These are phyloP conservation scores for Poliocrania exsul DNA, from an alignment of 2,797 vertebrate genomes.

Conservation along the genomic window DNA sequence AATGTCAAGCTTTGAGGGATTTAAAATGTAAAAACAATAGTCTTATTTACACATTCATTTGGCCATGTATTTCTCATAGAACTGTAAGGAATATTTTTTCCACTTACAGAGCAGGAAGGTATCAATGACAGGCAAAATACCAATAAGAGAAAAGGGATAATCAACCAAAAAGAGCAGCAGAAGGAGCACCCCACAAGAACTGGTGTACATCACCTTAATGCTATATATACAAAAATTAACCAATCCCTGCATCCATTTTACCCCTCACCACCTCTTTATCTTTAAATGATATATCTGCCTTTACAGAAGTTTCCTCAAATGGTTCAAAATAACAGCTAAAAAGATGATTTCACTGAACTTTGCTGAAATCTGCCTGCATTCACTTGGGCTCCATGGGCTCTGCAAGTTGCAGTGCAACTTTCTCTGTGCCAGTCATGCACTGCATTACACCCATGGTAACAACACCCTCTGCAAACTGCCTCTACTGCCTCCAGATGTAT, in stretches of 20 bases:
- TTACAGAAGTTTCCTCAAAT: neutral
- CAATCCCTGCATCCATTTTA: neutral
- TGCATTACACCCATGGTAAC: neutral
- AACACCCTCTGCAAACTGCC: neutral
- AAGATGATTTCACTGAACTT: neutral
- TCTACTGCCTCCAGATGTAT: constrained; percentile 29
- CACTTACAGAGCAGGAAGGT: neutral
- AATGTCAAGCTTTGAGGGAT: neutral
- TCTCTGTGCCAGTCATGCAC: neutral
- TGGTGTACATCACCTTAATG: neutral
- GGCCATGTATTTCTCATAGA: neutral
- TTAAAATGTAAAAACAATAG: neutral
- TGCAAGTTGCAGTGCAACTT: neutral
- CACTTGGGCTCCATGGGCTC: neutral
- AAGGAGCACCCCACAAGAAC: neutral
- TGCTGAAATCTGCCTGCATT: neutral
- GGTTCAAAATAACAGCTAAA: neutral
- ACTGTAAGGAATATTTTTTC: neutral
- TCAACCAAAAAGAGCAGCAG: neutral
- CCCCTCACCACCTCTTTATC: neutral
- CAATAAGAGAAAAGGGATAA: neutral
- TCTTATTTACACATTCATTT: neutral
- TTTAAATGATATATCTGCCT: neutral
- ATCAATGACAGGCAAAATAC: neutral
- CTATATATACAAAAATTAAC: neutral